A percentile compares a stretch with the other conserved stretches of the same genome.
These are phyloP conservation scores for Pomacea maculata DNA, from an alignment of 1,140 invertebrate genomes.

Conservation along the genomic window DNA sequence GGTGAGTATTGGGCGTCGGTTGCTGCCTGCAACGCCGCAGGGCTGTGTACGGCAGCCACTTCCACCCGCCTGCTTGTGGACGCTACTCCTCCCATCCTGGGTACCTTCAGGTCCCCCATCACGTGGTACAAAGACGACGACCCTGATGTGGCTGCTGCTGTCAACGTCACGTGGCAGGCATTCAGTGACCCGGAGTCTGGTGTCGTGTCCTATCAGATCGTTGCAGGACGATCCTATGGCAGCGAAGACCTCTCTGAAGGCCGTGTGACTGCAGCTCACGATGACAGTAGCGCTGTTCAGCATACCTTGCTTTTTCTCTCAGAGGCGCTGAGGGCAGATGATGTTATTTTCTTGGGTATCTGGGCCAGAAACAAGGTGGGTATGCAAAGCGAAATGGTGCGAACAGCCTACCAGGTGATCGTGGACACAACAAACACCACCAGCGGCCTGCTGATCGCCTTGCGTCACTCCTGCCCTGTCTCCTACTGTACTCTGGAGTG, in stretches of 20 bases:
- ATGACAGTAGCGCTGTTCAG: conserved; percentile 7
- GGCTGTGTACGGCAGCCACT: conserved; percentile 32
- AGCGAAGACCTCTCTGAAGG: conserved; percentile 31
- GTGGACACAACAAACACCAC: too few relatives aligned
- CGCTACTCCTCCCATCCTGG: conserved; percentile 38
- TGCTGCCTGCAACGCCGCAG: conserved; percentile 45
- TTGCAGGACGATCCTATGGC: conserved; percentile 33
- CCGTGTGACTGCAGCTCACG: conserved; percentile 6
- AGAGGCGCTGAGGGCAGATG: too few relatives aligned
- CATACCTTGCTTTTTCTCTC: neutral
- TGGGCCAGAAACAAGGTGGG: conserved; percentile 24
- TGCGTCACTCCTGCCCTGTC: conserved; percentile 37
- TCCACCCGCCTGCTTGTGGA: conserved; percentile 35
- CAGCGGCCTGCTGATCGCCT: neutral
- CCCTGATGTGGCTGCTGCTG: neutral
- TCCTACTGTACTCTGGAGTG: conserved; percentile 43
- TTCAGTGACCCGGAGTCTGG: conserved; percentile 43
- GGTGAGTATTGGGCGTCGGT: conserved; percentile 36
- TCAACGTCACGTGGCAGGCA: conserved; percentile 33
- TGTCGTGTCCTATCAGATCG: conserved; percentile 31
- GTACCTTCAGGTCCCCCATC: conserved; percentile 35
- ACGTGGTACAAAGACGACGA: conserved; percentile 14
- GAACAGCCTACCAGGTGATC: conserved; percentile 23
- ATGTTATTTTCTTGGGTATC: too few relatives aligned
- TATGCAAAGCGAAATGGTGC: conserved; percentile 19